Percentiles rank a stretch among this genome's conserved stretches.
phyloP scores from a whole-genome alignment of 2,888 invertebrate species.

The Maniola hyperantus region DNA sequence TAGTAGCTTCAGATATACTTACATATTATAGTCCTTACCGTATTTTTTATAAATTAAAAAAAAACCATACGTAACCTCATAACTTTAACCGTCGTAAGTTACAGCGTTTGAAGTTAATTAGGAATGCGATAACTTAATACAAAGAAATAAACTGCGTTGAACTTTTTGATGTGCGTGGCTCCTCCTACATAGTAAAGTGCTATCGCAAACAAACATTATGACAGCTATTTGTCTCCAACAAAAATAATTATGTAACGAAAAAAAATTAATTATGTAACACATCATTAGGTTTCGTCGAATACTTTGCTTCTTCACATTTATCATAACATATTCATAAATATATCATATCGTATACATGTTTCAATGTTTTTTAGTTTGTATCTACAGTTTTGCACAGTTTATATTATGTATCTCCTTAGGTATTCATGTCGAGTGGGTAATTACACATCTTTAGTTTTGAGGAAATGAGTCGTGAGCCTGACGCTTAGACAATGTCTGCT shows the following conservation, averaged over 20 bases:
- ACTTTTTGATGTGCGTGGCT: neutral
- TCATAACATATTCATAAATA: neutral
- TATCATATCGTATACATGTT: too few relatives aligned
- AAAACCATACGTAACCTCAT: neutral
- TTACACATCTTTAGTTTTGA: constrained; percentile 19
- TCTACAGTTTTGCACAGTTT: neutral
- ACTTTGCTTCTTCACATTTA: constrained; percentile 6
- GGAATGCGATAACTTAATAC: neutral
- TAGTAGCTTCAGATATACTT: too few relatives aligned
- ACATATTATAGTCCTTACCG: too few relatives aligned
- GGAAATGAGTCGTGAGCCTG: constrained; percentile 21
- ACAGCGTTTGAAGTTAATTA: neutral
- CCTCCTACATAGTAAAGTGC: neutral
- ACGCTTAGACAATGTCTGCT: constrained; percentile 52
- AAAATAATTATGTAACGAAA: constrained; percentile 14
- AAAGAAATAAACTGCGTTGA: neutral
- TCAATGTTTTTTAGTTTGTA: too few relatives aligned
- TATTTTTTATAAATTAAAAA: neutral
- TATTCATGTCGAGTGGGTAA: constrained; percentile 6
- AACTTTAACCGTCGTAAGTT: neutral
- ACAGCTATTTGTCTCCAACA: constrained; percentile 16
- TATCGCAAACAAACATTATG: constrained; percentile 13
- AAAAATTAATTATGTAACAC: constrained; percentile 19
- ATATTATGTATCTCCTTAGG: neutral
- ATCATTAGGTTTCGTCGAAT: constrained; percentile 9